Evolutionary conservation across 2,888 invertebrate genomes (phyloP), one percentile per base, ranked within the genome.

Genomic region (Melanotus villosus): DNA sequence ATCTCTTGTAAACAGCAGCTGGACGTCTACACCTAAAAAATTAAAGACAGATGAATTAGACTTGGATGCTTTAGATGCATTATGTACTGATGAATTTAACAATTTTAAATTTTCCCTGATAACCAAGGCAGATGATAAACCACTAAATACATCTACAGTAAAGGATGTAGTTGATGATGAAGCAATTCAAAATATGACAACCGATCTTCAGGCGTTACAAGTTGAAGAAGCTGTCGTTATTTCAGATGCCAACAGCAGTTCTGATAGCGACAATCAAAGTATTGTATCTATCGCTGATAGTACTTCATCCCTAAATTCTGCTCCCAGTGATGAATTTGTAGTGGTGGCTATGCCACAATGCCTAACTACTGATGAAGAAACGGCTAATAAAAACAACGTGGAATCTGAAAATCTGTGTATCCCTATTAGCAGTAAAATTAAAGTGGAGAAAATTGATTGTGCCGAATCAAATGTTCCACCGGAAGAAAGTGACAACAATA

Each of bases 401-500:
- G 62, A 36, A 14, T 62, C 54, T 16, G 43, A 34, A 32, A 62
- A 64, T 21, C 14, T 65, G 18, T 63, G 58, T 10, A 58, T 63
- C 21, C 57, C 62, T 21, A 16, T 47, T 5, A n/a, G n/a, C 14
- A 9, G 1, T 7, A 21, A 57, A 5, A 63, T 62, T 21, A 52
- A 56, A 34, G 23, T 56, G 9, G 68, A 65, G 45, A 52, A 50
- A 26, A 58, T 59, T 10, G 60, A 47, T 7, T 3, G 7, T 41
- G 14, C 16, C 2, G 16, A 41, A 18, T 5, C 41, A 14, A 14
- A 41, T 1, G 26, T 45, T 18, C n/a, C 26, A 43, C 41, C 30
- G 1, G 52, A 79, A 38, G 77, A 78, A 41, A 43, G 7, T 62
- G 77, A 78, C 52, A 68, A 79, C 60, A 77, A 79, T 52, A 70